Evolutionary conservation across 2,113 vertebrate genomes (phyloP).

Genomic region (Cyphomyrus discorhynchus): DNA sequence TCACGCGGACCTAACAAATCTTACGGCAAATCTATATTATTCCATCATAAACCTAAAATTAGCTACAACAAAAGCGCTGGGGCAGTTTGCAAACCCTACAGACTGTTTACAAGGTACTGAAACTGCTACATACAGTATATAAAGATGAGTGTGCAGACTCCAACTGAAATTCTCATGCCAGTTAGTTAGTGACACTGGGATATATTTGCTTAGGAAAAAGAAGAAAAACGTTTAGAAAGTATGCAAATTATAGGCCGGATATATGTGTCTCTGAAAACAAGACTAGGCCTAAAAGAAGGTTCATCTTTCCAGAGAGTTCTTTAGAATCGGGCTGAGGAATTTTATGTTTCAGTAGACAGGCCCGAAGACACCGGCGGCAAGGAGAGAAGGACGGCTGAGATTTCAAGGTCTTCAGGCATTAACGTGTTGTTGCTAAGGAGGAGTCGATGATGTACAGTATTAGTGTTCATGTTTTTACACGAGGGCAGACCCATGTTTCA

Average conservation of each 20-base stretch:
- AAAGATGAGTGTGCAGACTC: not conserved
- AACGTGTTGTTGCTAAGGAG: not conserved
- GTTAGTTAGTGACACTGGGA: not conserved
- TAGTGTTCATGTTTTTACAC: not conserved
- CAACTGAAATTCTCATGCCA: not conserved
- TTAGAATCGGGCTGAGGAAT: slow-evolving; percentile 1
- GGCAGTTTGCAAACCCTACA: not conserved
- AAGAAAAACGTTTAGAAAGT: not conserved
- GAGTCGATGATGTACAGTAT: not conserved
- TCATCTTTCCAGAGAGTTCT: slow-evolving; percentile 7
- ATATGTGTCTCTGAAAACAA: not conserved
- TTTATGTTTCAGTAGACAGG: slow-evolving; percentile 8
- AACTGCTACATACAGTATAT: not conserved
- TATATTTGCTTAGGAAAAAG: not conserved
- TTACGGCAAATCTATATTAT: not conserved
- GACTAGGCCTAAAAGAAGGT: not conserved
- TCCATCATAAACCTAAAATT: not conserved
- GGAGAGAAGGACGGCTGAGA: not conserved
- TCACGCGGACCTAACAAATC: not conserved
- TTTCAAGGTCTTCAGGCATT: not conserved
- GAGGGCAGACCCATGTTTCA: not conserved
- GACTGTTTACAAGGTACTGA: not conserved
- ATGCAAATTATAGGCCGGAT: not conserved
- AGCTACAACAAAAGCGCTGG: not conserved
- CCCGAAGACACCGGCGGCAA: not conserved